phyloP scores from a whole-genome alignment of 2,888 invertebrate genomes.

The Chrysodeixis includens region DNA sequence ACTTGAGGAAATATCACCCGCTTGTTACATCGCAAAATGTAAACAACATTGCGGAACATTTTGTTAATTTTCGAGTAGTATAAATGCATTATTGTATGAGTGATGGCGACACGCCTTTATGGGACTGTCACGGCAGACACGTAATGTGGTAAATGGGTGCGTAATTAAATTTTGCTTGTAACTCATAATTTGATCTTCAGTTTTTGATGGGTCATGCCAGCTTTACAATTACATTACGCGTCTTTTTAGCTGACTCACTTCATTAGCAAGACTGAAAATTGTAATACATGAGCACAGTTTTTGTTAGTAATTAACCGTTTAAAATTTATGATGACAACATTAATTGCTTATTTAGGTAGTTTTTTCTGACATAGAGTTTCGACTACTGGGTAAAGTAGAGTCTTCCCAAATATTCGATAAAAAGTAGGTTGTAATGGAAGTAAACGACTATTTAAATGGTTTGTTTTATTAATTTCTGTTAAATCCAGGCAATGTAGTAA shows the following conservation, averaged over 20 bases:
- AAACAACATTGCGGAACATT: background rate
- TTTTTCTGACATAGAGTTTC: no score
- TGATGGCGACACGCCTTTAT: background rate
- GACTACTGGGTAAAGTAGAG: no score
- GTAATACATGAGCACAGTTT: background rate
- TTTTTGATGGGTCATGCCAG: conserved; percentile 1
- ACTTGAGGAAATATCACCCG: no score
- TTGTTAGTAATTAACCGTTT: no score
- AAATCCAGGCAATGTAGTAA: conserved; percentile 2
- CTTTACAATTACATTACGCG: background rate
- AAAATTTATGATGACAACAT: no score
- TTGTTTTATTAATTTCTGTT: conserved; percentile 5
- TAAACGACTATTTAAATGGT: background rate
- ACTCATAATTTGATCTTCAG: background rate
- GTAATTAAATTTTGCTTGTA: background rate
- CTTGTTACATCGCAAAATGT: no score
- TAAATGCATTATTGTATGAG: background rate
- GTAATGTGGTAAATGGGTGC: background rate
- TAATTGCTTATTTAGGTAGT: no score
- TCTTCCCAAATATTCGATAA: no score
- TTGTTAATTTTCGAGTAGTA: background rate
- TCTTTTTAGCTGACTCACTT: background rate
- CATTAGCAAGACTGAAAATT: background rate
- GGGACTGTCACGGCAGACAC: background rate
- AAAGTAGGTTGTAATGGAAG: background rate